Evolutionary conservation across 2,797 vertebrate species (phyloP).

Genomic region (Anabacerthia variegaticeps): DNA sequence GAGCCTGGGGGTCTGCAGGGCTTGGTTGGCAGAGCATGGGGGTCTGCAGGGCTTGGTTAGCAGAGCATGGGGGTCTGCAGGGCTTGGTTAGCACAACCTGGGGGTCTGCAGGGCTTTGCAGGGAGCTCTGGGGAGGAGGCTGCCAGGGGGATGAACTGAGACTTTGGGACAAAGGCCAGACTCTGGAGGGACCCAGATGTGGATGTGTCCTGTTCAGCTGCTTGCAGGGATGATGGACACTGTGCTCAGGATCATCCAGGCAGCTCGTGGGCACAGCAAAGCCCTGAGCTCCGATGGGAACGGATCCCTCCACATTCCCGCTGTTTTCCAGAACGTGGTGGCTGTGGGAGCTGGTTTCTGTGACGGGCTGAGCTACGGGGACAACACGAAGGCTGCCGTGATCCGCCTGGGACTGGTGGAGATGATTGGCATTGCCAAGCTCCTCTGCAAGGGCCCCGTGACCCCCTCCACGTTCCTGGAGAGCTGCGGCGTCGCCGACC

Average conservation of each 20-base stretch:
- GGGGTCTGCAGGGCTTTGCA: not conserved
- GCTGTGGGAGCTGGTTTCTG: conserved; percentile 96
- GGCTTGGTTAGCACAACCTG: too few relatives aligned
- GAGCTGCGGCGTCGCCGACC: conserved; percentile 94
- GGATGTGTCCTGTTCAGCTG: not conserved
- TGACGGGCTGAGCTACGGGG: conserved; percentile 91
- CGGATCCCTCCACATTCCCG: not conserved
- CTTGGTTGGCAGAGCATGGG: too few relatives aligned
- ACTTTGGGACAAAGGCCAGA: not conserved
- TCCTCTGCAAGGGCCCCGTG: conserved; percentile 89
- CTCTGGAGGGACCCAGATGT: not conserved
- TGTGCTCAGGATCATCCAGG: not conserved
- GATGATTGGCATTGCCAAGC: conserved; percentile 91
- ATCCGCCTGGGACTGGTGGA: conserved; percentile 97
- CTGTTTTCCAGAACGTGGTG: conserved; percentile 87
- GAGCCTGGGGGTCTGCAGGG: too few relatives aligned
- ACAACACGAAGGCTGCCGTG: conserved; percentile 96
- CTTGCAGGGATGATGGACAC: not conserved
- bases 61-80: not conserved
- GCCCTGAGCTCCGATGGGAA: not conserved
- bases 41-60: not conserved
- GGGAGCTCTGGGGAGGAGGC: not conserved
- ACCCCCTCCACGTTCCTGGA: conserved; percentile 89
- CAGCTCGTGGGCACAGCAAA: not conserved
- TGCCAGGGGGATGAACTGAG: not conserved